phyloP scores from a whole-genome alignment of 2,797 vertebrate genomes.

The Poliocrania exsul region DNA sequence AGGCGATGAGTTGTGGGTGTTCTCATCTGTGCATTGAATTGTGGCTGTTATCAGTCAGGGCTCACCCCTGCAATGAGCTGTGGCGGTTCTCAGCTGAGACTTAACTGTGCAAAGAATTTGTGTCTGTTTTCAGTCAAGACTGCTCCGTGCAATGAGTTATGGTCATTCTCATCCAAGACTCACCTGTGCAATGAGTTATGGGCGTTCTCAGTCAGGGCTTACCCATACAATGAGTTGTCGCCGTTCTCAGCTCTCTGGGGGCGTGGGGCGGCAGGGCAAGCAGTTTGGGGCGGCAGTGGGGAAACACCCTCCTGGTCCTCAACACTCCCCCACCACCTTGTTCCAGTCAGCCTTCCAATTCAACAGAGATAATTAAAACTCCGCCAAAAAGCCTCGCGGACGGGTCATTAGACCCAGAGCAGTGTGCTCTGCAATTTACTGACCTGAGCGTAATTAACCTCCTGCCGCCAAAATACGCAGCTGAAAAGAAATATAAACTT shows the following conservation, averaged over 20 bases:
- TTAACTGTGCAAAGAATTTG: not conserved
- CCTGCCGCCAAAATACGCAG: not conserved
- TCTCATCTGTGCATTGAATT: not conserved
- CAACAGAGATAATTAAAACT: not conserved
- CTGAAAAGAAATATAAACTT: constrained; percentile 21
- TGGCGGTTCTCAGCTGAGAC: not conserved
- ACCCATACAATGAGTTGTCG: accelerated
- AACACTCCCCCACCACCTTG: accelerated
- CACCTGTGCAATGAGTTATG: accelerated
- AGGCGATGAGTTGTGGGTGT: not conserved
- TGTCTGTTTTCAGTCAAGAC: not conserved
- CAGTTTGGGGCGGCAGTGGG: not conserved
- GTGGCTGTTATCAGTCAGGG: not conserved
- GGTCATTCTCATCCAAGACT: not conserved
- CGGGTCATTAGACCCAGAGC: not conserved
- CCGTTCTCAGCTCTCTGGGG: not conserved
- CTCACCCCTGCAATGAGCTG: not conserved
- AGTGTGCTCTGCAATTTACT: constrained; percentile 15
- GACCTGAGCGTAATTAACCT: constrained; percentile 13
- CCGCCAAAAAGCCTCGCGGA: constrained; percentile 10
- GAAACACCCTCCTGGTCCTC: not conserved
- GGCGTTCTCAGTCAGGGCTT: not conserved
- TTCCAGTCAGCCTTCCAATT: not conserved
- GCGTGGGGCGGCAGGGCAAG: accelerated
- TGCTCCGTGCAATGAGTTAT: accelerated